phyloP scores from a whole-genome alignment of 2,113 vertebrate genomes.

The Istiophorus platypterus region DNA sequence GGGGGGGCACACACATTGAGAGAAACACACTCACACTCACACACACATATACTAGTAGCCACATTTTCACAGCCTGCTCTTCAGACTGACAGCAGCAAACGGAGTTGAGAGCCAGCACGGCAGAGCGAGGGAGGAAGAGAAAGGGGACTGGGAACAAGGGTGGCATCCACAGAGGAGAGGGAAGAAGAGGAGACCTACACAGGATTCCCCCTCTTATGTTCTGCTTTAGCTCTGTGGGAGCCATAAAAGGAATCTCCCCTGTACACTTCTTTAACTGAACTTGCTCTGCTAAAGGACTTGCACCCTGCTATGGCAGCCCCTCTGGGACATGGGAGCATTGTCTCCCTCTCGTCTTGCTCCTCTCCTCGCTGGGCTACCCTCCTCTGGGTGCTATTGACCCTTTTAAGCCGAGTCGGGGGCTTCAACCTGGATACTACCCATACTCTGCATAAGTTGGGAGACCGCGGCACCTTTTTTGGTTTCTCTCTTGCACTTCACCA shows the following conservation, averaged over 20 bases:
- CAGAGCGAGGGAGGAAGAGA: slow-evolving; percentile 32
- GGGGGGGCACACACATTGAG: slow-evolving; percentile 73
- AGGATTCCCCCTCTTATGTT: slow-evolving; percentile 41
- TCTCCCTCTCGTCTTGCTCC: slow-evolving; percentile 49
- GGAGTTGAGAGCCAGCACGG: slow-evolving; percentile 66
- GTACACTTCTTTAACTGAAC: slow-evolving; percentile 55
- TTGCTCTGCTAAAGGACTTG: slow-evolving; percentile 65
- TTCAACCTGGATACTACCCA: slow-evolving; percentile 93
- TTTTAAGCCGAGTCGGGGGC: slow-evolving; percentile 62
- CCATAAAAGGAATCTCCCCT: slow-evolving; percentile 47
- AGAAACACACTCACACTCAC: slow-evolving; percentile 66
- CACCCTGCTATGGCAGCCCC: slow-evolving; percentile 74
- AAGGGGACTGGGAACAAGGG: slow-evolving; percentile 49
- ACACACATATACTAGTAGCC: slow-evolving; percentile 59
- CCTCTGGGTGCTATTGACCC: slow-evolving; percentile 66
- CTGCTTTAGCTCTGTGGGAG: slow-evolving; percentile 31
- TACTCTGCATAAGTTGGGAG: slow-evolving; percentile 89
- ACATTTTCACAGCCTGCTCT: slow-evolving; percentile 79
- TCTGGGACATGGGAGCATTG: slow-evolving; percentile 50
- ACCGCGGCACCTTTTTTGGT: slow-evolving; percentile 90
- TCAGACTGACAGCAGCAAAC: slow-evolving; percentile 84
- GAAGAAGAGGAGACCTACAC: slow-evolving; percentile 21
- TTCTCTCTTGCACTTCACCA: slow-evolving; percentile 92
- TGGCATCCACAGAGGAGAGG: slow-evolving; percentile 44
- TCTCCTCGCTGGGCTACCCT: slow-evolving; percentile 55